Evolutionary conservation across 2,888 invertebrate species (phyloP).

Genomic region (Scrobipalpa atriplicella): DNA sequence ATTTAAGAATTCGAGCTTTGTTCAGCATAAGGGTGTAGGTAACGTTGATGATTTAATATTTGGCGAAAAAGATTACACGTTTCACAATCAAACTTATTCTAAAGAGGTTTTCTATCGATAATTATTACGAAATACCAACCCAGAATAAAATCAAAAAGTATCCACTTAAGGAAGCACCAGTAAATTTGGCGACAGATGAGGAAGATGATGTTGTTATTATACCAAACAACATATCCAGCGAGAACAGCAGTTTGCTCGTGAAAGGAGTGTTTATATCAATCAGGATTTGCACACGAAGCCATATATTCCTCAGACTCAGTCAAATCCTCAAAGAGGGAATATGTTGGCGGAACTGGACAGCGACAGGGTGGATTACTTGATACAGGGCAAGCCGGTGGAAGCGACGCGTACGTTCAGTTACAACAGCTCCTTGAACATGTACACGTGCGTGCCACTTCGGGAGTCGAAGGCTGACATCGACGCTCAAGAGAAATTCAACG

Average conservation of each 20-base stretch:
- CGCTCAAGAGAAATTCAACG: constrained; percentile 55
- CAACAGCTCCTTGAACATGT: constrained; percentile 45
- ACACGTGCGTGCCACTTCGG: constrained; percentile 48
- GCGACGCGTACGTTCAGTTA: constrained; percentile 42
- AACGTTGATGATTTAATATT: constrained; percentile 2
- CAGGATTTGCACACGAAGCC: constrained; percentile 31
- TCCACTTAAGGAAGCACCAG: constrained; percentile 44
- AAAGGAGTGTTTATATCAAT: constrained; percentile 47
- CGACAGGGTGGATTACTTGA: constrained; percentile 56
- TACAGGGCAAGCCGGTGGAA: constrained; percentile 50
- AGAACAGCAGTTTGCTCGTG: constrained; percentile 42
- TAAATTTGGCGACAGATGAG: constrained; percentile 35
- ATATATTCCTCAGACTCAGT: background rate
- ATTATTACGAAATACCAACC: constrained; percentile 48
- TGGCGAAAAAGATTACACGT: background rate
- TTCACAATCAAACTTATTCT: constrained; percentile 35
- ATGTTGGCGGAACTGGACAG: constrained; percentile 30
- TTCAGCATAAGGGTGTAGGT: background rate
- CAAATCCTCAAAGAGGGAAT: constrained; percentile 28
- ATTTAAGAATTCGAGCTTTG: constrained; percentile 38
- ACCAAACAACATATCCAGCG: background rate
- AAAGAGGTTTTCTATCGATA: constrained; percentile 43
- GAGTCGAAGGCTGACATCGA: constrained; percentile 57
- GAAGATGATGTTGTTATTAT: background rate
- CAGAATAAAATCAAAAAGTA: constrained; percentile 53